phyloP scores from a whole-genome alignment of 2,888 invertebrate species.

The Cheilosia vulpina region DNA sequence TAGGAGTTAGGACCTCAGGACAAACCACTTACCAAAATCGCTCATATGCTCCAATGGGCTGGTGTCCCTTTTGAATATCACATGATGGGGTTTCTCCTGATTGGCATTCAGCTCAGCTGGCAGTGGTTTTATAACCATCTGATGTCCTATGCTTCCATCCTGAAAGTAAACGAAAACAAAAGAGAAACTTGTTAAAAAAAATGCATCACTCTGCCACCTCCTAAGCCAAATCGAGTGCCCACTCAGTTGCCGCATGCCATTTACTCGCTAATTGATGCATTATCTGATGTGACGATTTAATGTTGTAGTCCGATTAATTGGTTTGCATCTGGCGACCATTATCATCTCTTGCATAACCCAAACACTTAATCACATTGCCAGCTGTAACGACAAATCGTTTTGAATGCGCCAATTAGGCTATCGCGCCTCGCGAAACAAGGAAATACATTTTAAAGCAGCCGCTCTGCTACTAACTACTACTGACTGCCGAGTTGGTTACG shows the following conservation, averaged over 20 bases:
- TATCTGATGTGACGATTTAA: constrained; percentile 42
- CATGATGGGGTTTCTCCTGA: constrained; percentile 86
- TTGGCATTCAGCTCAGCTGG: constrained; percentile 87
- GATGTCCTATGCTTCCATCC: constrained; percentile 96
- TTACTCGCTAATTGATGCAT: constrained; percentile 19
- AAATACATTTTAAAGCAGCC: constrained; percentile 31
- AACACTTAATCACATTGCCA: constrained; percentile 24
- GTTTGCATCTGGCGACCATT: constrained; percentile 38
- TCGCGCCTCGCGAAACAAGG: constrained; percentile 39
- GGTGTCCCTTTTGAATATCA: constrained; percentile 88
- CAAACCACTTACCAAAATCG: constrained; percentile 89
- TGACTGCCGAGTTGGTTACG: constrained; percentile 5
- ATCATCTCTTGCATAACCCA: constrained; percentile 57
- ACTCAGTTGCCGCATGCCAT: constrained; percentile 16
- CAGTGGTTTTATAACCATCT: constrained; percentile 93
- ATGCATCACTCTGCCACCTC: background rate
- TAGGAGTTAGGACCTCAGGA: no score
- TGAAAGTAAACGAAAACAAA: constrained; percentile 82
- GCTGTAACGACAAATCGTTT: constrained; percentile 59
- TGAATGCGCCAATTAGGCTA: constrained; percentile 56
- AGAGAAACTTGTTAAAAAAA: constrained; percentile 5
- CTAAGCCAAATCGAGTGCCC: constrained; percentile 20
- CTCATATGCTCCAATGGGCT: constrained; percentile 86
- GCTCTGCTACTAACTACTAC: background rate
- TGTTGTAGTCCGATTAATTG: constrained; percentile 43